Conservation (phyloP, 2,888 invertebrate genomes). For the Endomychus coccineus region DNA sequence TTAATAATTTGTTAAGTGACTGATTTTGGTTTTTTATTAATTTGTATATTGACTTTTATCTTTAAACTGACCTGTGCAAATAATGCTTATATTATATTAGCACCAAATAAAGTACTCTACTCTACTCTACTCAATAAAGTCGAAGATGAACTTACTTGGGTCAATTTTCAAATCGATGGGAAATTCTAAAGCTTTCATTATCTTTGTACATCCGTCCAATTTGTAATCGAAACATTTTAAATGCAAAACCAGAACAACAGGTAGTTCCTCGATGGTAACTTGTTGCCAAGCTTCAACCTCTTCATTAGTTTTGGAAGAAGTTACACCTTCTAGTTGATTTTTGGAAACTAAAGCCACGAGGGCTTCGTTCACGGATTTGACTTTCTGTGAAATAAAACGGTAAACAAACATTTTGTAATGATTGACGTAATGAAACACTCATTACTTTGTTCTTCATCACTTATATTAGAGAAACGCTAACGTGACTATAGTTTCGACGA, state of each 20-base stretch:
- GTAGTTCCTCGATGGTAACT: slow-evolving; percentile 80
- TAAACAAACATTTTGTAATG: neutral
- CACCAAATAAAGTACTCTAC: too few relatives aligned
- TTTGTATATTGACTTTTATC: too few relatives aligned
- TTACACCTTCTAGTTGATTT: slow-evolving; percentile 81
- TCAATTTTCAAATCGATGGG: slow-evolving; percentile 85
- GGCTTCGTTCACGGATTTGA: slow-evolving; percentile 77
- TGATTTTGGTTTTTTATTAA: too few relatives aligned
- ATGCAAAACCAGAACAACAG: slow-evolving; percentile 82
- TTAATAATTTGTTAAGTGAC: too few relatives aligned
- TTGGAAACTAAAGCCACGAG: slow-evolving; percentile 78
- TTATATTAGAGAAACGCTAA: too few relatives aligned
- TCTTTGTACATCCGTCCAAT: slow-evolving; percentile 80
- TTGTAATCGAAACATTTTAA: slow-evolving; percentile 92
- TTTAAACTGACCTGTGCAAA: too few relatives aligned
- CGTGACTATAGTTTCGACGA: too few relatives aligned
- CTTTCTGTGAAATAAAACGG: slow-evolving; percentile 57
- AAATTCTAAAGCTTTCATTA: slow-evolving; percentile 85
- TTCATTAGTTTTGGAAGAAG: slow-evolving; percentile 70
- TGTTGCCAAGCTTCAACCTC: slow-evolving; percentile 87
- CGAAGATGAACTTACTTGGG: slow-evolving; percentile 66
- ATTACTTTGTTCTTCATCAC: too few relatives aligned
- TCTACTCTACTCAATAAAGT: too few relatives aligned
- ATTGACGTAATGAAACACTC: neutral
- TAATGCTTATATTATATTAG: too few relatives aligned